phyloP scores from a whole-genome alignment of 2,888 invertebrate genomes.

The Drosophila suboccidentalis region DNA sequence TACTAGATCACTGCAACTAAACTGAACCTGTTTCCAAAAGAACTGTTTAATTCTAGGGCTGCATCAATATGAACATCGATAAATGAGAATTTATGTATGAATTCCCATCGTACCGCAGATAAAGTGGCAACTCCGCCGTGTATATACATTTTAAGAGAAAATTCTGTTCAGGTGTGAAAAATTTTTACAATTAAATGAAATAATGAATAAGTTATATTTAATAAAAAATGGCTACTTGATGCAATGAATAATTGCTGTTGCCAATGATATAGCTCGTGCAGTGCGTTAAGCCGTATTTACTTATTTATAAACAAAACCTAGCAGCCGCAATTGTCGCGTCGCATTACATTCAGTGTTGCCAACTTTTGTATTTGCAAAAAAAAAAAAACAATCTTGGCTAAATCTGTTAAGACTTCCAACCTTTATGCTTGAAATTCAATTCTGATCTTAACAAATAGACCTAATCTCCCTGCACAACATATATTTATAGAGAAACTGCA shows the following conservation, averaged over 20 bases:
- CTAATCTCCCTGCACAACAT: background rate
- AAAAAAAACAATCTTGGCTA: constrained; percentile 14
- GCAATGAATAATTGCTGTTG: constrained; percentile 3
- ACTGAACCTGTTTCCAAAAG: constrained; percentile 32
- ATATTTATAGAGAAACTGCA: background rate
- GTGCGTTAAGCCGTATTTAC: constrained; percentile 36
- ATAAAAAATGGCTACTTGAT: constrained; percentile 6
- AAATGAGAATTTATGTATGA: constrained; percentile 3
- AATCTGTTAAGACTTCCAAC: constrained; percentile 1
- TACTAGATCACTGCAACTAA: background rate
- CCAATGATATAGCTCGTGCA: background rate
- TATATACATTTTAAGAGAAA: constrained; percentile 76
- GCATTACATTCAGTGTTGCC: constrained; percentile 72
- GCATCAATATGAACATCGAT: constrained; percentile 35
- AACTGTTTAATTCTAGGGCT: constrained; percentile 9
- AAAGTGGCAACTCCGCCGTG: constrained; percentile 59
- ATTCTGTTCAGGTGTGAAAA: constrained; percentile 68
- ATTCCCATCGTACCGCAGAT: constrained; percentile 15
- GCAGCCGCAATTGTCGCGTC: constrained; percentile 67
- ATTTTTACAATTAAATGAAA: constrained; percentile 34
- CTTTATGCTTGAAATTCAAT: background rate
- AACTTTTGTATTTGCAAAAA: constrained; percentile 52
- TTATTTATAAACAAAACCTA: constrained; percentile 34
- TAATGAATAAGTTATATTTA: constrained; percentile 26
- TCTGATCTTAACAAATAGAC: background rate